These are phyloP conservation scores for Phocoena sinus DNA, from an alignment of 2,113 vertebrate species.

Conservation along the genomic window DNA sequence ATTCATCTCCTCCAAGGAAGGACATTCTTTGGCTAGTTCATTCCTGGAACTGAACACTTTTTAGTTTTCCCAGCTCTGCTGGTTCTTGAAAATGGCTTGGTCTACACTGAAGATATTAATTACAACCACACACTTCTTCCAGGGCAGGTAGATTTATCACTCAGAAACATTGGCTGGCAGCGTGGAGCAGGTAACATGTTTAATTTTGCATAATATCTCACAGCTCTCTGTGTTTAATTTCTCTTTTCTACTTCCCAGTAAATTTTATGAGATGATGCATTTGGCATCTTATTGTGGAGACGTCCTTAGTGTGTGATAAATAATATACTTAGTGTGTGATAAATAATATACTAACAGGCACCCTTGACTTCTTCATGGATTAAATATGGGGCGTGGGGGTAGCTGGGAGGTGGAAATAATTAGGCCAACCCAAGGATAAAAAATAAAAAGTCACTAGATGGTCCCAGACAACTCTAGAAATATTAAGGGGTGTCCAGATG, in stretches of 20 bases:
- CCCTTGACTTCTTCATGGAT: accelerated
- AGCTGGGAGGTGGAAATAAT: background rate
- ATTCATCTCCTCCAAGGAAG: accelerated
- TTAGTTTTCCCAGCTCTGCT: background rate
- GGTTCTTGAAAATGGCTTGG: background rate
- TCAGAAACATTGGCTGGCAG: accelerated
- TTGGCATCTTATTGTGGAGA: background rate
- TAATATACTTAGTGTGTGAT: background rate
- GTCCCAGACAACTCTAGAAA: background rate
- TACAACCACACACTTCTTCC: background rate
- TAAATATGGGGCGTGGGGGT: background rate
- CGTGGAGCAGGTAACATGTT: background rate
- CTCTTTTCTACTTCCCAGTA: background rate
- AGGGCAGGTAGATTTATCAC: background rate
- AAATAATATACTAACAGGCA: accelerated
- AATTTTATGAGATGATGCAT: background rate
- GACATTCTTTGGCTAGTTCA: accelerated
- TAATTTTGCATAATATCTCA: background rate
- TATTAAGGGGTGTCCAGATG: accelerated
- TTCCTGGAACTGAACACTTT: accelerated
- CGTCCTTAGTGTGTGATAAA: background rate
- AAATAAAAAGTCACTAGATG: background rate
- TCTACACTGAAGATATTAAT: background rate
- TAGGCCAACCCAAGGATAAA: background rate
- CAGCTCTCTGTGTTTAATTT: background rate